Conservation (phyloP, 2,113 vertebrate species). For the Gobiocypris rarus region DNA sequence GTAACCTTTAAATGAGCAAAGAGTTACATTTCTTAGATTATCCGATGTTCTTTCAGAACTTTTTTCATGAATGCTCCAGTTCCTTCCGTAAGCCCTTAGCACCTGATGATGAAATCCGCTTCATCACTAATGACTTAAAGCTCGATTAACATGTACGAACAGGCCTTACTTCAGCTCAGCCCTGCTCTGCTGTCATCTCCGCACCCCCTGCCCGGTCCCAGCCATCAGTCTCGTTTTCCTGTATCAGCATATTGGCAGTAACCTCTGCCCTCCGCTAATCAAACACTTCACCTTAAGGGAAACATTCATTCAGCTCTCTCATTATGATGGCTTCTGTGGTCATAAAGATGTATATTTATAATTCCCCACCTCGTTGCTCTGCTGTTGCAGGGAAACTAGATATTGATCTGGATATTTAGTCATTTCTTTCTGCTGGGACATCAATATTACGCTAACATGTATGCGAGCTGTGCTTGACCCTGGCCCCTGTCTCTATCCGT, state of each 20-base stretch:
- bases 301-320: slow-evolving; percentile 91
- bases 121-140: slow-evolving; percentile 67
- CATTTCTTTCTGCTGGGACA: slow-evolving; percentile 94
- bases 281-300: slow-evolving; percentile 97
- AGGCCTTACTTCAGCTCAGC: slow-evolving; percentile 11
- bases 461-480: slow-evolving; percentile 94
- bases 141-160: slow-evolving; percentile 58
- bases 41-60: not conserved
- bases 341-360: slow-evolving; percentile 91
- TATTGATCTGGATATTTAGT: slow-evolving; percentile 99
- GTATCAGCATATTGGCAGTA: slow-evolving; percentile 81
- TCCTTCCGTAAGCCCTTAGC: not conserved
- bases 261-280: slow-evolving; percentile 97
- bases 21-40: not conserved
- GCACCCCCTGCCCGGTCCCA: slow-evolving; percentile 65
- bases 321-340: slow-evolving; percentile 79
- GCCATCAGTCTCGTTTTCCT: slow-evolving; percentile 79
- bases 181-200: slow-evolving; percentile 58
- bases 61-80: not conserved
- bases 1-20: not conserved
- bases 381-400: slow-evolving; percentile 93
- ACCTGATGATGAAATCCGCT: slow-evolving; percentile 11
- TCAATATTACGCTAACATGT: slow-evolving; percentile 94
- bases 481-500: slow-evolving; percentile 91
- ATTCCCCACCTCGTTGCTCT: slow-evolving; percentile 87